Conservation (phyloP, 2,113 vertebrate species). For the Scomber japonicus region DNA sequence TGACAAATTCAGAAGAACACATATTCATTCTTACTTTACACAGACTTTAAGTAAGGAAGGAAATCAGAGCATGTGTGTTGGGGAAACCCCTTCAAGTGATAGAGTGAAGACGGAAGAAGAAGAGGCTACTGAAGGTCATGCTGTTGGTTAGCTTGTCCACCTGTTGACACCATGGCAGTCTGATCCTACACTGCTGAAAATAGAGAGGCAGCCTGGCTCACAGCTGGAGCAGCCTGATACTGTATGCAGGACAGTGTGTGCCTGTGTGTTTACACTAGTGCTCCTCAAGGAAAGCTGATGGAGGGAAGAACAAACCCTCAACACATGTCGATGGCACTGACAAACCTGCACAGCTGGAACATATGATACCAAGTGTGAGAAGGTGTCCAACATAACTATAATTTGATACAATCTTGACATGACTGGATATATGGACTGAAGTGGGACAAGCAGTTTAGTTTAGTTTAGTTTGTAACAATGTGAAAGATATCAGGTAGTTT, state of each 20-base stretch:
- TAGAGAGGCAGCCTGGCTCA: conserved; percentile 42
- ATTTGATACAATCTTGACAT: not conserved
- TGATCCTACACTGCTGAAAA: conserved; percentile 56
- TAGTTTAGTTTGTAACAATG: too few species aligned
- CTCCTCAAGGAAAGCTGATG: not conserved
- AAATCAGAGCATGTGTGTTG: too few species aligned
- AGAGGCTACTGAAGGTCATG: conserved; percentile 23
- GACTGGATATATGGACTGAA: not conserved
- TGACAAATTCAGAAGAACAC: too few species aligned
- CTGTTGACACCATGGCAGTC: conserved; percentile 56
- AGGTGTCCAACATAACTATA: not conserved
- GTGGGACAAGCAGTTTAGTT: too few species aligned
- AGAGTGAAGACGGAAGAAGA: not conserved
- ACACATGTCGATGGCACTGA: not conserved
- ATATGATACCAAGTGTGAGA: not conserved
- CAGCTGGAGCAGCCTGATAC: conserved; percentile 27
- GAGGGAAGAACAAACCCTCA: not conserved
- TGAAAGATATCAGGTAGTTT: too few species aligned
- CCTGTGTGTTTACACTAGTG: conserved; percentile 3
- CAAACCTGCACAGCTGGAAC: not conserved
- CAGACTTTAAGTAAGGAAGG: too few species aligned
- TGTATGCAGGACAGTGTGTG: not conserved
- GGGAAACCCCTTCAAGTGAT: not conserved
- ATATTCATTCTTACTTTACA: too few species aligned
- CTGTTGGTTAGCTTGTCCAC: conserved; percentile 38